Conservation (phyloP, 2,797 vertebrate genomes). For the Neopelma chrysocephalum region DNA sequence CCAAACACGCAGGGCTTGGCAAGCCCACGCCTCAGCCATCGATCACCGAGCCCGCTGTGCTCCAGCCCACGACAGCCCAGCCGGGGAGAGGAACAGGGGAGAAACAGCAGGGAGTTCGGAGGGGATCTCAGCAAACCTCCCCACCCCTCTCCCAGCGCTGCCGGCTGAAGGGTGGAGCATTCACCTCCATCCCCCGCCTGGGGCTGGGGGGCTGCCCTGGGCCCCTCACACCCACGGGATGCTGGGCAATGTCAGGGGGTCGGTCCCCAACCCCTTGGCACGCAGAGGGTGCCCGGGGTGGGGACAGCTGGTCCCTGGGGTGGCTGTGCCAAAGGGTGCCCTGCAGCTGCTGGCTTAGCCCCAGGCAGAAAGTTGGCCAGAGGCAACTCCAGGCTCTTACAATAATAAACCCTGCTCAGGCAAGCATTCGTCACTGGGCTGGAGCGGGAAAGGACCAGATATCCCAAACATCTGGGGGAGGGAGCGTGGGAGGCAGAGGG, state of each 20-base stretch:
- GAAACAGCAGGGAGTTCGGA: rapidly evolving
- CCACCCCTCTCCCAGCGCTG: rapidly evolving
- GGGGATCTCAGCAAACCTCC: rapidly evolving
- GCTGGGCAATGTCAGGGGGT: too few species aligned
- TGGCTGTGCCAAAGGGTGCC: background rate
- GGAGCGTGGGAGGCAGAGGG: slow-evolving; percentile 24
- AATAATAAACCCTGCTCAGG: slow-evolving; percentile 43
- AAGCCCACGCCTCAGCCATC: slow-evolving; percentile 24
- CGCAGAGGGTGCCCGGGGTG: rapidly evolving
- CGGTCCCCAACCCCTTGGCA: rapidly evolving
- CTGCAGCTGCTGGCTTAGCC: slow-evolving; percentile 40
- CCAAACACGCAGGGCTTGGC: slow-evolving; percentile 59
- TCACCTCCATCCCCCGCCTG: rapidly evolving
- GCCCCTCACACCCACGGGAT: rapidly evolving
- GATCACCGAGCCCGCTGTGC: background rate
- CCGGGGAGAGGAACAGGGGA: background rate
- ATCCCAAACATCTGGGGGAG: slow-evolving; percentile 49
- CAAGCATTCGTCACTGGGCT: slow-evolving; percentile 26
- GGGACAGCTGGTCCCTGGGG: background rate
- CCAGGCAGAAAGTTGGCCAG: slow-evolving; percentile 45
- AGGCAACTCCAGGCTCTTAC: slow-evolving; percentile 19
- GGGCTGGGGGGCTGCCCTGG: background rate
- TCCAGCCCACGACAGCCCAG: background rate
- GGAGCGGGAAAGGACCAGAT: slow-evolving; percentile 24
- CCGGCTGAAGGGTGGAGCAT: background rate